A percentile compares a stretch with the other conserved stretches of the same genome.
phyloP scores from a whole-genome alignment of 1,140 invertebrate genomes.

The Temnothorax curvispinosus region DNA sequence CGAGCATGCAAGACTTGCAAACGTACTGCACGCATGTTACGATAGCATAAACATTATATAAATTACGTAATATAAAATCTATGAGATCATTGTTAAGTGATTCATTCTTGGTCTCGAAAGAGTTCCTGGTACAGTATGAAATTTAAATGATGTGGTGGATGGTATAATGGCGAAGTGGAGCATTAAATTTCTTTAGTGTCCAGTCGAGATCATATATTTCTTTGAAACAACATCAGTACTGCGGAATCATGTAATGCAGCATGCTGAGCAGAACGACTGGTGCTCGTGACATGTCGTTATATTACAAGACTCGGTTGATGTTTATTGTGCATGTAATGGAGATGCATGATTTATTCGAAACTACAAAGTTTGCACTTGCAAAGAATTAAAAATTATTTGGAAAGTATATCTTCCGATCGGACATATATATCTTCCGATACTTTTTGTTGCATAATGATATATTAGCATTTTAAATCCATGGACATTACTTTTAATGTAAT shows the following conservation, averaged over 20 bases:
- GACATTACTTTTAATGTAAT: neutral
- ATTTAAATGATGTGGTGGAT: slow-evolving; percentile 33
- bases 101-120: slow-evolving; percentile 7
- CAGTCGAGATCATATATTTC: slow-evolving; percentile 44
- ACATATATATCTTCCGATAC: neutral
- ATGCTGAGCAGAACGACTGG: slow-evolving; percentile 48
- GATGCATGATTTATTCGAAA: neutral
- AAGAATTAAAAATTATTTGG: slow-evolving; percentile 1
- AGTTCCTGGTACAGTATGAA: neutral
- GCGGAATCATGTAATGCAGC: slow-evolving; percentile 37
- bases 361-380: neutral
- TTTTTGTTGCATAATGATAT: neutral
- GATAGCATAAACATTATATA: neutral
- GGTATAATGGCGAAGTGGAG: slow-evolving; percentile 44
- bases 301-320: slow-evolving; percentile 28
- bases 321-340: slow-evolving; percentile 39
- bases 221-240: slow-evolving; percentile 42
- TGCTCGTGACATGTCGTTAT: slow-evolving; percentile 41
- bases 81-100: slow-evolving; percentile 4
- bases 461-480: neutral
- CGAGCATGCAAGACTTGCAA: neutral
- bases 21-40: neutral
- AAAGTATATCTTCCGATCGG: neutral
- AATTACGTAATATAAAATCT: slow-evolving; percentile 30
- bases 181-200: slow-evolving; percentile 51